These are phyloP conservation scores for Chascanopsetta lugubris DNA, from an alignment of 2,113 vertebrate genomes.

Conservation along the genomic window DNA sequence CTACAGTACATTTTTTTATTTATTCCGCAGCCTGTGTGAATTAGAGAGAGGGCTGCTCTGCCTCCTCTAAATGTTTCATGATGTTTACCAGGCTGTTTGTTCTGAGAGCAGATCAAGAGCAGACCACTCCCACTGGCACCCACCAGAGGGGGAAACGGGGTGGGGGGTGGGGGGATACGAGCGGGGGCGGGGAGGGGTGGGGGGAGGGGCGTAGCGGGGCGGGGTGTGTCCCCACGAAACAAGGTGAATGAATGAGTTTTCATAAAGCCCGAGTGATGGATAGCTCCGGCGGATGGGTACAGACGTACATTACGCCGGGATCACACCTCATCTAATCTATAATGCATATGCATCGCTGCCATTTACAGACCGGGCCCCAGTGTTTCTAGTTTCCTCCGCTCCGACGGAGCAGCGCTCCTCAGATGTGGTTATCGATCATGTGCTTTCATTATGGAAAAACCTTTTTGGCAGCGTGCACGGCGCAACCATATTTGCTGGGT, in stretches of 20 bases:
- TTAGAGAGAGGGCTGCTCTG: conserved; percentile 77
- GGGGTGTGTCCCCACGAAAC: background rate
- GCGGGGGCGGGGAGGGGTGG: too few relatives aligned
- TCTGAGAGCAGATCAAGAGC: conserved; percentile 80
- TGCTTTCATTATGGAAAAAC: conserved; percentile 34
- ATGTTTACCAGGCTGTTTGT: conserved; percentile 84
- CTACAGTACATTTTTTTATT: too few relatives aligned
- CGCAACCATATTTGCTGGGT: background rate
- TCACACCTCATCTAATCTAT: conserved; percentile 17
- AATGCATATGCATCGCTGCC: conserved; percentile 8
- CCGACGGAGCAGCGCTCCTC: conserved; percentile 18
- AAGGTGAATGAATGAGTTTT: conserved; percentile 29
- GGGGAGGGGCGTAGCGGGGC: background rate
- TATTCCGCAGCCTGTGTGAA: conserved; percentile 72
- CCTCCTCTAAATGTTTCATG: conserved; percentile 84
- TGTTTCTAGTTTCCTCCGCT: background rate
- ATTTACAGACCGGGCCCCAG: background rate
- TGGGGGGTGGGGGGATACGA: background rate
- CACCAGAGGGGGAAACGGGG: conserved; percentile 19
- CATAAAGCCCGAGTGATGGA: conserved; percentile 28
- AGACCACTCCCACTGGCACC: conserved; percentile 66
- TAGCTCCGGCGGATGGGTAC: conserved; percentile 18
- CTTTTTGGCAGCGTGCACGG: conserved; percentile 10
- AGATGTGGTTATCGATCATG: conserved; percentile 31
- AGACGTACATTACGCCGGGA: conserved; percentile 13